These are phyloP conservation scores for Patella depressa DNA, from an alignment of 2,888 invertebrate species.

Conservation along the genomic window DNA sequence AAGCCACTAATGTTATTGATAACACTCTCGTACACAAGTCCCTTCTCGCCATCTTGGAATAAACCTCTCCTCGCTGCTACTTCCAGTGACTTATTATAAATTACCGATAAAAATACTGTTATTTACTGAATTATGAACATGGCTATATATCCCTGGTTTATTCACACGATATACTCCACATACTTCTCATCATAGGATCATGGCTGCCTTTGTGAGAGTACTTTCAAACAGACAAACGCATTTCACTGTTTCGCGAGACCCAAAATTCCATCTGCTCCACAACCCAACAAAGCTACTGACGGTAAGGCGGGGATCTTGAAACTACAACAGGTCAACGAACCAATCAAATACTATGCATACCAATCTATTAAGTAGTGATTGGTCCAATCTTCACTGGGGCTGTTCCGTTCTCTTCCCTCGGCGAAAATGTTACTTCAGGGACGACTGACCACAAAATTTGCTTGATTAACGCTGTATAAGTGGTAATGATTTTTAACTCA, in stretches of 20 bases:
- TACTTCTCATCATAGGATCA: slow-evolving; percentile 33
- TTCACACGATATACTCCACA: slow-evolving; percentile 8
- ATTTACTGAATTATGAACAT: background rate
- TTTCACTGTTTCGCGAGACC: slow-evolving; percentile 44
- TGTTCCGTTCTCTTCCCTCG: slow-evolving; percentile 43
- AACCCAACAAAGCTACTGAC: slow-evolving; percentile 14
- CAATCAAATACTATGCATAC: slow-evolving; percentile 18
- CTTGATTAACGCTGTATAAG: background rate
- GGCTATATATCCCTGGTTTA: background rate
- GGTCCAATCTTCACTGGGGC: slow-evolving; percentile 25
- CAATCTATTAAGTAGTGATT: slow-evolving; percentile 36
- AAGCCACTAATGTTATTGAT: slow-evolving; percentile 23
- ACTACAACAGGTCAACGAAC: slow-evolving; percentile 16
- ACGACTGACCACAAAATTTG: background rate
- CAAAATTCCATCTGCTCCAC: slow-evolving; percentile 33
- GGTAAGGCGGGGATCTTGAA: slow-evolving; percentile 18
- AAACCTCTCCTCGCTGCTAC: background rate
- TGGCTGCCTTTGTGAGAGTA: slow-evolving; percentile 53
- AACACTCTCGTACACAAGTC: slow-evolving; percentile 28
- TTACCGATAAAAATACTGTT: background rate
- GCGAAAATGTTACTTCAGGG: slow-evolving; percentile 4
- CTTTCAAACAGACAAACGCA: slow-evolving; percentile 44
- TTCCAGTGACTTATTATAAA: background rate
- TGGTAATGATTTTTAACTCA: slow-evolving; percentile 1
- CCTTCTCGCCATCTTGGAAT: slow-evolving; percentile 30